phyloP scores from a whole-genome alignment of 2,888 invertebrate species.

The Mimas tiliae region DNA sequence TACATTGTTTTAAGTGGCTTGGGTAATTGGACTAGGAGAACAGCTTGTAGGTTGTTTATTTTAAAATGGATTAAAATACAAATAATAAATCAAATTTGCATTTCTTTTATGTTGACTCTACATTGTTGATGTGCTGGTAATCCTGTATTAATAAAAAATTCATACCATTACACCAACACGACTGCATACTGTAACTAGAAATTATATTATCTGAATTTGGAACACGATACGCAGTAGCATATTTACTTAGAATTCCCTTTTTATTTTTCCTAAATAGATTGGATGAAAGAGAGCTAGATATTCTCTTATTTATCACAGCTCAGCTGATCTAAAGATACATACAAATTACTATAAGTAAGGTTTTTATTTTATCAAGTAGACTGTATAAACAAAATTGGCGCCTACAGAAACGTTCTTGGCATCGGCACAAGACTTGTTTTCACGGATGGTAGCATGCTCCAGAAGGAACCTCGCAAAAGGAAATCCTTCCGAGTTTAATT shows the following conservation, averaged over 20 bases:
- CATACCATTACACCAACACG: too few relatives aligned
- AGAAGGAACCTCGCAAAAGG: neutral
- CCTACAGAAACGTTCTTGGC: constrained; percentile 19
- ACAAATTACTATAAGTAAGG: neutral
- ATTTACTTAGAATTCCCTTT: neutral
- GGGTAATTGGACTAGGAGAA: too few relatives aligned
- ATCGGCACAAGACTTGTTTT: constrained; percentile 17
- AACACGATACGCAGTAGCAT: neutral
- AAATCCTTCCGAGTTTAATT: constrained; percentile 33
- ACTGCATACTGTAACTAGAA: neutral
- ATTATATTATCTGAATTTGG: neutral
- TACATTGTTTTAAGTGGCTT: too few relatives aligned
- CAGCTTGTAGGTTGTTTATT: too few relatives aligned
- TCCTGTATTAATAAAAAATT: neutral
- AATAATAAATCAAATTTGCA: too few relatives aligned
- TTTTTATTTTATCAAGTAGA: constrained; percentile 1
- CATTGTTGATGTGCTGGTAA: too few relatives aligned
- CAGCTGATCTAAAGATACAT: constrained; percentile 15
- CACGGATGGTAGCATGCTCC: neutral
- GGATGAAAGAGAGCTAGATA: constrained; percentile 1
- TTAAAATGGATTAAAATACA: too few relatives aligned
- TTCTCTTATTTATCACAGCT: neutral
- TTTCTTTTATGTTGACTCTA: too few relatives aligned
- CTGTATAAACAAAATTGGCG: constrained; percentile 21
- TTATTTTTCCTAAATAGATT: neutral